These are phyloP conservation scores for Phytoseiulus persimilis DNA, from an alignment of 2,888 invertebrate species.

Conservation along the genomic window DNA sequence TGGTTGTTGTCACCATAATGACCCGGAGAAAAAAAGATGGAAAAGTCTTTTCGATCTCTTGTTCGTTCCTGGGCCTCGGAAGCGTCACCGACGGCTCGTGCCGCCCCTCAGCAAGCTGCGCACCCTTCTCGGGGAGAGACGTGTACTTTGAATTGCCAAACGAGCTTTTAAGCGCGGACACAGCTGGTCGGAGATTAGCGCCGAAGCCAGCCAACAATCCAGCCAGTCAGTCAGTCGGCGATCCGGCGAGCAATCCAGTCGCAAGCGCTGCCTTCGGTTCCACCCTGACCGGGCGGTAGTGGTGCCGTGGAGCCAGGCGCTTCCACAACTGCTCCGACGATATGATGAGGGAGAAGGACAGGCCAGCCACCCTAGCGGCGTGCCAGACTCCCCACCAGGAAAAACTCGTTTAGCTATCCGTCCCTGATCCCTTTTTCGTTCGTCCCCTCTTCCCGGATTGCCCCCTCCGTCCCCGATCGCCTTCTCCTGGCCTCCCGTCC, in stretches of 20 bases:
- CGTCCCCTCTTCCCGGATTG: background rate
- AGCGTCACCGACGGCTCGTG: background rate
- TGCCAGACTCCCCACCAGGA: background rate
- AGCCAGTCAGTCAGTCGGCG: background rate
- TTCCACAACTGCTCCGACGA: background rate
- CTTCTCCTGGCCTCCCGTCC: background rate
- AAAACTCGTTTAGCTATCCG: background rate
- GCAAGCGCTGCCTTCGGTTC: background rate
- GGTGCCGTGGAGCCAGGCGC: slow-evolving; percentile 5
- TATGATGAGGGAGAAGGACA: slow-evolving; percentile 5
- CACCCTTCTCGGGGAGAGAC: slow-evolving; percentile 6
- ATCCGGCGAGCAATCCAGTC: background rate
- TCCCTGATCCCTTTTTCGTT: background rate
- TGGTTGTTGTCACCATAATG: background rate
- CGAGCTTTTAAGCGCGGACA: slow-evolving; percentile 38
- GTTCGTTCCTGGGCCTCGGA: background rate
- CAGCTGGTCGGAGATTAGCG: slow-evolving; percentile 39
- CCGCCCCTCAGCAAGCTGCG: background rate
- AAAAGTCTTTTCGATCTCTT: background rate
- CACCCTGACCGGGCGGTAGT: background rate
- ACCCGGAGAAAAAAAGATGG: background rate
- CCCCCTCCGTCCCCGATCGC: background rate
- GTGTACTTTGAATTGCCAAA: slow-evolving; percentile 39
- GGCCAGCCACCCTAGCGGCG: background rate
- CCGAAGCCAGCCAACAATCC: slow-evolving; percentile 1